These are phyloP conservation scores for Podiceps cristatus DNA, from an alignment of 2,113 vertebrate species.

Conservation along the genomic window DNA sequence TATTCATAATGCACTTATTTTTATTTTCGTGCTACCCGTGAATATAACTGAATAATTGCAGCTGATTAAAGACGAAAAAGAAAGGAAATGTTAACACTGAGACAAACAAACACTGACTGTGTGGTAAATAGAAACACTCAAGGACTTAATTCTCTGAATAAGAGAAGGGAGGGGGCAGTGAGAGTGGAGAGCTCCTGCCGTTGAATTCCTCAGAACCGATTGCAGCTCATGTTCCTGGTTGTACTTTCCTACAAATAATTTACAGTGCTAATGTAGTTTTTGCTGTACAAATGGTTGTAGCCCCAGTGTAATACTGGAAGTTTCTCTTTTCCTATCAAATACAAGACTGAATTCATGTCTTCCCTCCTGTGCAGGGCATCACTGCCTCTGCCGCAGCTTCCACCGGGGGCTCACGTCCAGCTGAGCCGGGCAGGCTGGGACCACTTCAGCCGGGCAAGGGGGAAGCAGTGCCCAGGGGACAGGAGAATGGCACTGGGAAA, in stretches of 20 bases:
- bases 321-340: not conserved
- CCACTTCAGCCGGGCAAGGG: not conserved
- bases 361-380: not conserved
- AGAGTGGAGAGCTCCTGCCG: slow-evolving; percentile 36
- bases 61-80: slow-evolving; percentile 69
- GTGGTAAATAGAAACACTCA: slow-evolving; percentile 70
- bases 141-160: slow-evolving; percentile 69
- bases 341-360: not conserved
- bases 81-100: slow-evolving; percentile 68
- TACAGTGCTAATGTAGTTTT: slow-evolving; percentile 20
- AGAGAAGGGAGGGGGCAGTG: slow-evolving; percentile 17
- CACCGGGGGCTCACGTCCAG: not conserved
- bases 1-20: slow-evolving; percentile 68
- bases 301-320: not conserved
- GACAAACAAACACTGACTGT: slow-evolving; percentile 67
- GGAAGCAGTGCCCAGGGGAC: not conserved
- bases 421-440: not conserved
- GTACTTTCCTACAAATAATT: slow-evolving; percentile 46
- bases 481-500: not conserved
- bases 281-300: slow-evolving; percentile 31
- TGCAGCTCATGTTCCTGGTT: slow-evolving; percentile 24
- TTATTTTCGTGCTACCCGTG: slow-evolving; percentile 68
- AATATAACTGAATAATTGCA: slow-evolving; percentile 73
- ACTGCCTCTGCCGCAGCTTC: not conserved
- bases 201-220: slow-evolving; percentile 49